Percentiles rank a stretch among this genome's conserved stretches.
Evolutionary conservation across 2,888 invertebrate species (phyloP).

Genomic region (Rotaria socialis): DNA sequence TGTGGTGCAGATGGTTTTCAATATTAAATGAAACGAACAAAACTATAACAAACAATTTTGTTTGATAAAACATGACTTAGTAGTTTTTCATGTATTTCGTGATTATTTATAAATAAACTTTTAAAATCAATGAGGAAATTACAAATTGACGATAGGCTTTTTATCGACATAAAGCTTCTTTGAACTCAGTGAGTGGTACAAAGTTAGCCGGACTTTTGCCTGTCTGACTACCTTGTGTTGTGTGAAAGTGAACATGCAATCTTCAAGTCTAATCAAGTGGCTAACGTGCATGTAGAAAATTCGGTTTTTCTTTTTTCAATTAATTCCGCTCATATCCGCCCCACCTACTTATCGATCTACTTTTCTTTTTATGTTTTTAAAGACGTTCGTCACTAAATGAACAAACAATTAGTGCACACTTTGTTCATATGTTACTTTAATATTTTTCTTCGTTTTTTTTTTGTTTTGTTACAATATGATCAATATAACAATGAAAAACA

Average conservation of each 20-base stretch:
- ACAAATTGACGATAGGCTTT: not conserved
- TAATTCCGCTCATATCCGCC: not conserved
- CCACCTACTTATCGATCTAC: not conserved
- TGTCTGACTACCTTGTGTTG: not conserved
- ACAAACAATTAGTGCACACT: not conserved
- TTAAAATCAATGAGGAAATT: not conserved
- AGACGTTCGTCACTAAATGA: not conserved
- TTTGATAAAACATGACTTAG: not conserved
- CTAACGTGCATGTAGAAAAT: not conserved
- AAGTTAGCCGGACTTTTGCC: constrained; percentile 20
- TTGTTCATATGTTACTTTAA: not conserved
- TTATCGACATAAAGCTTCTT: constrained; percentile 22
- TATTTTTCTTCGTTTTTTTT: too few relatives aligned
- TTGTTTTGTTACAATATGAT: not conserved
- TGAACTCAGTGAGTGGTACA: constrained; percentile 13
- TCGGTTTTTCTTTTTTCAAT: constrained; percentile 23
- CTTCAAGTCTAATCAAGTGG: constrained; percentile 17
- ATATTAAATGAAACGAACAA: too few relatives aligned
- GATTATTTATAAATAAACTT: constrained; percentile 3
- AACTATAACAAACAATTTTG: too few relatives aligned
- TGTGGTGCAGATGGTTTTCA: not conserved
- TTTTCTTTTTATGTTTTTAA: not conserved
- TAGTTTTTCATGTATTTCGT: not conserved
- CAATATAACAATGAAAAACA: not conserved
- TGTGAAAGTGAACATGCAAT: constrained; percentile 22